phyloP scores from a whole-genome alignment of 2,888 invertebrate genomes.

The Spatulosminthurus flaviceps region DNA sequence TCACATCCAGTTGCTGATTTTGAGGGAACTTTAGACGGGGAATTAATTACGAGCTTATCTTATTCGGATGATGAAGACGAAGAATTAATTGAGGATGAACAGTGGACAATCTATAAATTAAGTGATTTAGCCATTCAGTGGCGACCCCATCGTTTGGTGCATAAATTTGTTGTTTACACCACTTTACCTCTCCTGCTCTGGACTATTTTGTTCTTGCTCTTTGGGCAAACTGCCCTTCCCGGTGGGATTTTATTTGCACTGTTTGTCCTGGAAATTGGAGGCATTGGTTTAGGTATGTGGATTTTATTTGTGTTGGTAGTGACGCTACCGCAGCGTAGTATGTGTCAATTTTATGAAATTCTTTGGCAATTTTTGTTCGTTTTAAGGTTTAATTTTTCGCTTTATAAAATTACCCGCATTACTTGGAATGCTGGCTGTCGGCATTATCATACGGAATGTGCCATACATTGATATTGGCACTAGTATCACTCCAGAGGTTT shows the following conservation, averaged over 20 bases:
- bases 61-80: slow-evolving; percentile 19
- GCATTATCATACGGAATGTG: slow-evolving; percentile 73
- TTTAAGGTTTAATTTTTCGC: slow-evolving; percentile 77
- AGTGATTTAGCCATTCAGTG: slow-evolving; percentile 42
- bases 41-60: slow-evolving; percentile 19
- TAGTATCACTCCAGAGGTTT: slow-evolving; percentile 40
- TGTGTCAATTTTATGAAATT: background rate
- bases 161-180: slow-evolving; percentile 33
- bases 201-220: slow-evolving; percentile 48
- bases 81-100: slow-evolving; percentile 12
- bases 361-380: background rate
- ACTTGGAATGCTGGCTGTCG: slow-evolving; percentile 88
- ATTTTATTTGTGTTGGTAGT: background rate
- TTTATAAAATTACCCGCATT: slow-evolving; percentile 82
- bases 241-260: slow-evolving; percentile 48
- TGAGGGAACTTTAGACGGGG: slow-evolving; percentile 14
- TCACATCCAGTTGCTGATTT: background rate
- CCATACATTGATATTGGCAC: slow-evolving; percentile 47
- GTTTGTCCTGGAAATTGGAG: slow-evolving; percentile 44
- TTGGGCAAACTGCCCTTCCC: slow-evolving; percentile 49
- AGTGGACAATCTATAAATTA: slow-evolving; percentile 34
- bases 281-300: slow-evolving; percentile 43
- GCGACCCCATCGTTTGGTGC: slow-evolving; percentile 34
- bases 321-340: background rate
- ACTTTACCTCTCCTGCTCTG: slow-evolving; percentile 48